Percentiles rank a stretch among this genome's conserved stretches.
Evolutionary conservation across 2,888 invertebrate species (phyloP).

Genomic region (Apantesis nais): DNA sequence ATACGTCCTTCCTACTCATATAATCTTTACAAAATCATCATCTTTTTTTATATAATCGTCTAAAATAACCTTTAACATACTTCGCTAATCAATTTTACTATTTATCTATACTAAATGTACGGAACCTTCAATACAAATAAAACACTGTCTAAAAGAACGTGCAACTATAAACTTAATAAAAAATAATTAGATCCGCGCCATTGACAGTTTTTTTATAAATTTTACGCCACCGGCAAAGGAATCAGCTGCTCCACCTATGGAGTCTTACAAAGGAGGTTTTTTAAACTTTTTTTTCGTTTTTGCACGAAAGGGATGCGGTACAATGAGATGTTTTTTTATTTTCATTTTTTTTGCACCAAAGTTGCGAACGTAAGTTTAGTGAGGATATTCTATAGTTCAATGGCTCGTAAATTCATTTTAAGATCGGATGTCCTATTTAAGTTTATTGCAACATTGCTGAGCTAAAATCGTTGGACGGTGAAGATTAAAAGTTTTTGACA

Average conservation of each 20-base stretch:
- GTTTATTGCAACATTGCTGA: not conserved
- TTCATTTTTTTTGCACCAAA: slow-evolving; percentile 44
- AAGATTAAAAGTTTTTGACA: not conserved
- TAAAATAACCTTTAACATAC: not conserved
- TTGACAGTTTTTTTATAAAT: slow-evolving; percentile 53
- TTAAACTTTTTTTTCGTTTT: slow-evolving; percentile 45
- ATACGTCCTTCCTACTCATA: not conserved
- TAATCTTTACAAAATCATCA: not conserved
- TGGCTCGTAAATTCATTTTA: not conserved
- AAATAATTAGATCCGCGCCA: slow-evolving; percentile 48
- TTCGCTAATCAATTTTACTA: not conserved
- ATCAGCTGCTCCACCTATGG: slow-evolving; percentile 56
- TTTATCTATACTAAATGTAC: slow-evolving; percentile 21
- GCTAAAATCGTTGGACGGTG: not conserved
- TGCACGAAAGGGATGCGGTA: slow-evolving; percentile 54
- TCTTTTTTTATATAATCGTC: not conserved
- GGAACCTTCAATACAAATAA: slow-evolving; percentile 21
- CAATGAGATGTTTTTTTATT: slow-evolving; percentile 41
- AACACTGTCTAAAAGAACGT: slow-evolving; percentile 3
- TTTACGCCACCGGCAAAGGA: slow-evolving; percentile 49
- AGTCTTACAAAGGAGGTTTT: slow-evolving; percentile 55
- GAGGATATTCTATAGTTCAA: slow-evolving; percentile 25
- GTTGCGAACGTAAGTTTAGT: slow-evolving; percentile 34
- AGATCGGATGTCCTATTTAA: not conserved
- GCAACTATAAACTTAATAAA: slow-evolving; percentile 28